Evolutionary conservation across 2,113 vertebrate genomes (phyloP), one percentile per base, ranked within the genome.

Genomic region (Pycnonotus jocosus): DNA sequence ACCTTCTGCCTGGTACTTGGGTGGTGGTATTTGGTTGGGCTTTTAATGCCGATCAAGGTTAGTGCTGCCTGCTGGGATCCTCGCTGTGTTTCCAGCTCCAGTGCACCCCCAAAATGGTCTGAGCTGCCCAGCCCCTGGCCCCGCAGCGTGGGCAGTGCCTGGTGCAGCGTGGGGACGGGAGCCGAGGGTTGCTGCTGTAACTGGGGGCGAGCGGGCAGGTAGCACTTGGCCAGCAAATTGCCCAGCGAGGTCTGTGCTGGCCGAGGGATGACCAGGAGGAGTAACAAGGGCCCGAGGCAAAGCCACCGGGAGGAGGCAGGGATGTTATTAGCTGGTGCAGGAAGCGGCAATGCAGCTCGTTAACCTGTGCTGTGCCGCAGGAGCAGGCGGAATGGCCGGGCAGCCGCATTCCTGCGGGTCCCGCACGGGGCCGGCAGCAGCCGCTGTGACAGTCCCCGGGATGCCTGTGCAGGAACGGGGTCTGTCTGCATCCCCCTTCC

Each of bases 251-350:
- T 45, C 84, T 33, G 58, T 27, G 6, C 66, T 60, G 93, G 92
- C 88, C 85, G 3, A 81, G 90, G 90, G 66, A 83, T 93, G 90
- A 94, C 93, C 94, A 82, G 94, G 70, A 94, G 72, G 91, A 93
- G 66, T 54, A 81, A 73, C 13, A 62, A 95, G 5, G 62, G 90
- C 96, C 94, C 22, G 74, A 92, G 96, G 95, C 90, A 48, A 85
- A 92, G 93, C 94, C 90, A 91, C 44, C 5, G 60, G 94, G 93
- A 31, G 88, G 47, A n/a, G 12, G 15, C 70, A 24, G 47, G 80
- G 86, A 73, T 79, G 78, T 61, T 61, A 51, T 95, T 83, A 96
- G 47, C 86, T 10, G 50, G 54, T 8, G 86, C 64, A 12, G 64
- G 18, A 38, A 86, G 57, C 7, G 0, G 68, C 56, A 61, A n/a